Evolutionary conservation across 2,113 vertebrate genomes (phyloP), one percentile per base, ranked within the genome.

Genomic region (Polypterus senegalus): DNA sequence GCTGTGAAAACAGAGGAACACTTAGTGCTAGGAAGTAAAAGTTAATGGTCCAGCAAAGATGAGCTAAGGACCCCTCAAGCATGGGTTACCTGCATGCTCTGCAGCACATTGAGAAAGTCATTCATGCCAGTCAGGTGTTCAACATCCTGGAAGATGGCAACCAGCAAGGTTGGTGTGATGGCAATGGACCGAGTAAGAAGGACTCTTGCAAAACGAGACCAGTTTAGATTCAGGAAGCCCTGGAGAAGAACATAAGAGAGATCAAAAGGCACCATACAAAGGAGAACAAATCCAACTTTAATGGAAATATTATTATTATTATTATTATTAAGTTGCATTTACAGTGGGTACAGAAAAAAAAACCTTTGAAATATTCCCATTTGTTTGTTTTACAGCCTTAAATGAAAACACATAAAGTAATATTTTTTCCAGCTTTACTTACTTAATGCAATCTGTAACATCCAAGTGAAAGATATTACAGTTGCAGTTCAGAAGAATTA

Each of bases 171-270:
- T 54, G 93, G 93, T 3, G 85, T 83, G 72, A 97, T 81, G 63
- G 94, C 93, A 3, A 97, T 86, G 8, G 89, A 91, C 62, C 93
- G 90, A 0, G 94, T 97, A 59, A 97, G 70, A 70, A 95, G 65
- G 64, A 96, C 92, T 3, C 93, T 83, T 0, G 92, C 88, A 3
- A 97, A 97, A 3, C 92, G 91, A 0, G 93, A 93, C 94, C 94
- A 97, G n/a, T 77, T 88, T 59, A 97, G 81, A 76, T 97, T 92
- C 66, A 97, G 74, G 74, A 97, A 97, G 5, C 93, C 93, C 94
- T 97, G 78, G 48, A 46, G 48, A 63, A 7, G 48, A 27, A 27
- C 27, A 27, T 27, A 27, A 27, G 27, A 27, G 27, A 27, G 27
- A 27, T 27, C 27, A 27, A 27, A 27, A 27, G 1, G 27, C 27